These are phyloP conservation scores for Andrena dorsata DNA, from an alignment of 2,888 invertebrate genomes.

Conservation along the genomic window DNA sequence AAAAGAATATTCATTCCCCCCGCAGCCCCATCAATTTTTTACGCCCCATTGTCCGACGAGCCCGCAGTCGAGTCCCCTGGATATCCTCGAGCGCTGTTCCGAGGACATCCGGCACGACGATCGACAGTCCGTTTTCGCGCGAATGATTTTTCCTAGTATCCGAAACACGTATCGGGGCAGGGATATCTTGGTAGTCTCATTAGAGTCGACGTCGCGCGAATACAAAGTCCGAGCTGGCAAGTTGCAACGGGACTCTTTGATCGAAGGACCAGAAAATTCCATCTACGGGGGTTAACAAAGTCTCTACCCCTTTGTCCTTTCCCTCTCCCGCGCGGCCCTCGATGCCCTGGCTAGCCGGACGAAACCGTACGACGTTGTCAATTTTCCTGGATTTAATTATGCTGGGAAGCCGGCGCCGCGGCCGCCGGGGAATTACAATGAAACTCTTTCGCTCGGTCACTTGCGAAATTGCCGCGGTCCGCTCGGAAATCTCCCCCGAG, in stretches of 20 bases:
- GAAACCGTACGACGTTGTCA: conserved; percentile 64
- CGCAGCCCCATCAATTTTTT: conserved; percentile 34
- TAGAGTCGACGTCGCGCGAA: conserved; percentile 45
- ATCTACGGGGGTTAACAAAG: conserved; percentile 53
- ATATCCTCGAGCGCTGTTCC: neutral
- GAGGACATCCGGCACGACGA: neutral
- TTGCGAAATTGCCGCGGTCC: conserved; percentile 14
- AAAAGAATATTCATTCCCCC: conserved; percentile 19
- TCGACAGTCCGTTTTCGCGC: neutral
- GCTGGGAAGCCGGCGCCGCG: conserved; percentile 54
- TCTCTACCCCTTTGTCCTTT: conserved; percentile 6
- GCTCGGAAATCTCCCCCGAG: neutral
- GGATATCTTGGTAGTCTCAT: conserved; percentile 48
- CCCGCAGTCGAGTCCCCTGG: neutral
- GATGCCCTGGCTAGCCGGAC: conserved; percentile 4
- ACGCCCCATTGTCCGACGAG: neutral
- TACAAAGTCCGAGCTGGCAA: conserved; percentile 19
- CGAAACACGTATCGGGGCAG: conserved; percentile 46
- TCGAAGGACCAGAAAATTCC: conserved; percentile 64
- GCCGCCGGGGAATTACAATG: conserved; percentile 35
- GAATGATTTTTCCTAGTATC: conserved; percentile 34
- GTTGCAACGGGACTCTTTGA: conserved; percentile 57
- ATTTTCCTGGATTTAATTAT: conserved; percentile 72
- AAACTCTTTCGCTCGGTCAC: conserved; percentile 50
- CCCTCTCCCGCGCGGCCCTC: neutral